Percentiles rank a stretch among this genome's conserved stretches.
phyloP scores from a whole-genome alignment of 2,113 vertebrate species.

The Taxidea taxus region DNA sequence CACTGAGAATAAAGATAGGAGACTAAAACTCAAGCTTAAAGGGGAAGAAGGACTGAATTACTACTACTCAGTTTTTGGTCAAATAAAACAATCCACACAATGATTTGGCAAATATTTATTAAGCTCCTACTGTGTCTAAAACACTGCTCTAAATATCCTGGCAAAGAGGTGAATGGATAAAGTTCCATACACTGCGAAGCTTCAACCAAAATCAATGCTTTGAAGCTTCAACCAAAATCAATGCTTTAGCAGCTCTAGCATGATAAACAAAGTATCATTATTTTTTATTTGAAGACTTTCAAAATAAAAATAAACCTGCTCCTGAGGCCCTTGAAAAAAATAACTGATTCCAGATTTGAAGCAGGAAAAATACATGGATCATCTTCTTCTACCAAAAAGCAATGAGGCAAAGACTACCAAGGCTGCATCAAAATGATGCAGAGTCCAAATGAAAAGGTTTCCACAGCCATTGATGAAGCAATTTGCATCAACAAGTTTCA shows the following conservation, averaged over 20 bases:
- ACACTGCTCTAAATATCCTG: too few relatives aligned
- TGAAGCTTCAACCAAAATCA: not conserved
- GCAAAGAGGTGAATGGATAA: not conserved
- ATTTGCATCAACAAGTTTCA: not conserved
- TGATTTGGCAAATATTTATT: not conserved
- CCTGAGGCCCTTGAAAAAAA: not conserved
- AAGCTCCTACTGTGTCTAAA: not conserved
- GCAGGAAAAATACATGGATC: not conserved
- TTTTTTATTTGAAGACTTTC: not conserved
- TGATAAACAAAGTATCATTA: not conserved
- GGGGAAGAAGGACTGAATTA: not conserved
- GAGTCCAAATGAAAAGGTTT: not conserved
- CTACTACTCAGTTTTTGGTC: not conserved
- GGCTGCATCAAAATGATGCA: not conserved
- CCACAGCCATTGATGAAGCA: not conserved
- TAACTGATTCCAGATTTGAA: not conserved
- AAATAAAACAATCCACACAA: not conserved
- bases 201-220: not conserved
- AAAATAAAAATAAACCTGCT: slow-evolving; percentile 36
- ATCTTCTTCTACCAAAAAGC: not conserved
- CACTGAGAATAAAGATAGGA: not conserved
- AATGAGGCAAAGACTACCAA: not conserved
- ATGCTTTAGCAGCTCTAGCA: not conserved
- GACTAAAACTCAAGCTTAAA: not conserved
- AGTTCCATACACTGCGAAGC: not conserved